Evolutionary conservation across 2,797 vertebrate species (phyloP).

Genomic region (Podargus strigoides): DNA sequence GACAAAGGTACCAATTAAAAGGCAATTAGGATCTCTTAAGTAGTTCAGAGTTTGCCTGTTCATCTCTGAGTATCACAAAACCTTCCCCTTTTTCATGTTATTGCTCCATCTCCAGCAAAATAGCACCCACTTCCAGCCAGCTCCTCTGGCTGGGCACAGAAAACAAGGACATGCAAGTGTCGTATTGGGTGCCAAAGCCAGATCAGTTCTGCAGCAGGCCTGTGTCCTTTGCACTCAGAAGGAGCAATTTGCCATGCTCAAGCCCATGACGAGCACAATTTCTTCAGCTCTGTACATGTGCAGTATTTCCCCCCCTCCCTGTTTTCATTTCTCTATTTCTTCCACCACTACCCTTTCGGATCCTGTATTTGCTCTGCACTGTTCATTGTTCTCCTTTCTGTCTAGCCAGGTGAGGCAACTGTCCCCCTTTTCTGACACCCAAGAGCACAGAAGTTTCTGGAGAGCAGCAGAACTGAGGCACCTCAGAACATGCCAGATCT

Average conservation of each 20-base stretch:
- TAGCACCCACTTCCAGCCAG: neutral
- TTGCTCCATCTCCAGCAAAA: neutral
- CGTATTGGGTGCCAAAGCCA: rapidly evolving
- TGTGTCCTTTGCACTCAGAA: neutral
- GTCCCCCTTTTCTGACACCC: neutral
- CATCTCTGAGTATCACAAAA: neutral
- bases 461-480: neutral
- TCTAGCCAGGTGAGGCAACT: neutral
- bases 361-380: neutral
- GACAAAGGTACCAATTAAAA: neutral
- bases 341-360: neutral
- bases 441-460: neutral
- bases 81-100: neutral
- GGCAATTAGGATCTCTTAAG: neutral
- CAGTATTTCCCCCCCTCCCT: neutral
- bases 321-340: neutral
- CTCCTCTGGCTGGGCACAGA: neutral
- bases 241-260: neutral
- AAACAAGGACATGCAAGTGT: neutral
- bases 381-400: neutral
- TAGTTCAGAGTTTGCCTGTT: neutral
- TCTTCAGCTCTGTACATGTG: neutral
- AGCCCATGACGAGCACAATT: neutral
- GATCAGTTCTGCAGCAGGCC: neutral
- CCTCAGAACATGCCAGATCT: neutral